Base-by-base conservation (phyloP, 1,140 invertebrate species). In the Rhopalosiphum padi region DNA sequence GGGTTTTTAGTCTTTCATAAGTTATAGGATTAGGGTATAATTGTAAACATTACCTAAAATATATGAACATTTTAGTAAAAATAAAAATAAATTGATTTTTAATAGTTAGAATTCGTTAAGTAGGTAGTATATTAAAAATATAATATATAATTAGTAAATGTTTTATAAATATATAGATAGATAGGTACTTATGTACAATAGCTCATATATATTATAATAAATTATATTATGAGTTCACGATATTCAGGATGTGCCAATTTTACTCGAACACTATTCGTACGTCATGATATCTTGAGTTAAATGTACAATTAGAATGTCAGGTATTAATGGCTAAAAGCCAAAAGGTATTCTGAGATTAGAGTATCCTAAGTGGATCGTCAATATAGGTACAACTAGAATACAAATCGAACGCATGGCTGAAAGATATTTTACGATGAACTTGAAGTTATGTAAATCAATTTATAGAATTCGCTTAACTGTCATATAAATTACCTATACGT, bases 291-390 rank as follows among this genome's bases (percentile, higher is more conserved):
- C 30, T 53, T 48, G 22, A 83, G 41, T 51, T 85, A 43, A 30
- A 53, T 86, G 82, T 30, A 37, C 91, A 30, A 85, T 93, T 83
- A 93, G 82, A 93, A 93, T 93, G 91, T 93, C 91, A 93, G 91
- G 91, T 93, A 86, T 93, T 86, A 37, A 86, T 93, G 91, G 91
- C 91, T 22, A 83, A 83, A 53, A 37, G 91, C 91, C 91, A 93
- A 86, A 86, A 93, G 91, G 91, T 93, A 93, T 93, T 93, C 91
- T 93, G 48, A 93, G 91, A 93, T 93, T 60, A 85, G 48, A 55
- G 82, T 86, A 86, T 35, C 82, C n/a, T 22, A 53, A 82, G 91
- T 53, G 9, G 25, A 82, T 53, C 46, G 43, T 93, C 23, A 83
- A 93, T 93, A 91, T 43, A 85, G 23, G 37, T 43, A 35, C 43